Conservation (phyloP, 2,113 vertebrate genomes). For the Dasypus novemcinctus region DNA sequence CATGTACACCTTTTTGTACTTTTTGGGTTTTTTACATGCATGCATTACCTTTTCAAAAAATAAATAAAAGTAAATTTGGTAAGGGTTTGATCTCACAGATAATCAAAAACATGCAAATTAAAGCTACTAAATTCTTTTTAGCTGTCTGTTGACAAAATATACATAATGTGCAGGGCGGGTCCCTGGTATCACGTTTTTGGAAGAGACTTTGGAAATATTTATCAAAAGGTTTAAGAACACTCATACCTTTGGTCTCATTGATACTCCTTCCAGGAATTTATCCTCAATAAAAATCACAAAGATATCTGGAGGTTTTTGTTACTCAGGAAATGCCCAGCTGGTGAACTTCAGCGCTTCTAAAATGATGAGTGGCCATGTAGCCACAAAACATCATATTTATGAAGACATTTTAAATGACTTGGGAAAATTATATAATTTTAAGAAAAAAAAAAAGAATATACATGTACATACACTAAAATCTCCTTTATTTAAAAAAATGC, state of each 20-base stretch:
- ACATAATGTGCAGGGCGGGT: neutral
- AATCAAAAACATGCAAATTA: neutral
- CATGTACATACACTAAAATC: neutral
- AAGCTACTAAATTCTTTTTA: neutral
- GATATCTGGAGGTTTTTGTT: neutral
- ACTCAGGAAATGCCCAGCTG: neutral
- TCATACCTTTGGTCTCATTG: neutral
- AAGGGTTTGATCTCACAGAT: neutral
- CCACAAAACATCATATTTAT: neutral
- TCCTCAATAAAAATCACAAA: neutral
- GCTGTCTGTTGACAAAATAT: neutral
- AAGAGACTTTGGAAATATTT: neutral
- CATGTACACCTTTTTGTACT: neutral
- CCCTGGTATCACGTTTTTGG: neutral
- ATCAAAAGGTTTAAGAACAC: neutral
- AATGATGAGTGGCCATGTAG: neutral
- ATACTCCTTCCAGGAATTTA: neutral
- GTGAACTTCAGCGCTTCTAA: neutral
- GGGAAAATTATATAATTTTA: neutral
- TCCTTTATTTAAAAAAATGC: neutral
- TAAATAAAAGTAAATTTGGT: neutral
- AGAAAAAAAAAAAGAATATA: neutral
- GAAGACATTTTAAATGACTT: neutral
- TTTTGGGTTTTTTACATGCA: neutral
- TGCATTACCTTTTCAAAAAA: neutral